Conservation (phyloP, 2,113 vertebrate species). For the Mesocricetus auratus region DNA sequence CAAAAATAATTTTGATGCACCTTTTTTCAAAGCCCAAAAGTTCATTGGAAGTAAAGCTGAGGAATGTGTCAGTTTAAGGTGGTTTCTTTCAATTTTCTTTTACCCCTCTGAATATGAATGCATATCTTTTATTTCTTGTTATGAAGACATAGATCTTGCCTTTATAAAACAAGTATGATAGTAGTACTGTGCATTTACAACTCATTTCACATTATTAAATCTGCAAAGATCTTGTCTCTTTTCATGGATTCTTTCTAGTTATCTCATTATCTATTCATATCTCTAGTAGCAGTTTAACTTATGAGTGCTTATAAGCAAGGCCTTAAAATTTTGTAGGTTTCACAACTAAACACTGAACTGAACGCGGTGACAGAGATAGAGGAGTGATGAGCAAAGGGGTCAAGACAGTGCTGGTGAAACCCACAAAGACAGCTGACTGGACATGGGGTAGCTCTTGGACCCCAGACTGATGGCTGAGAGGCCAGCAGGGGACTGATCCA, state of each 20-base stretch:
- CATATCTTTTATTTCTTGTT: constrained; percentile 13
- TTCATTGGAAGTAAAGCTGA: background rate
- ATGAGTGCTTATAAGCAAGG: background rate
- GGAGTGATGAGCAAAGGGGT: no score
- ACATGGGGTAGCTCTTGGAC: no score
- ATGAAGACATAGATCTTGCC: background rate
- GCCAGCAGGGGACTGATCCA: no score
- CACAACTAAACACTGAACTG: no score
- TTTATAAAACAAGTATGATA: background rate
- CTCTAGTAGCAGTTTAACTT: background rate
- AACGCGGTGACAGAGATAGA: no score
- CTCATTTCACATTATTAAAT: background rate
- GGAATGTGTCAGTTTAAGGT: background rate
- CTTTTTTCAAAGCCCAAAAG: constrained; percentile 42
- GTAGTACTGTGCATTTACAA: background rate
- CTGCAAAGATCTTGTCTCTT: background rate
- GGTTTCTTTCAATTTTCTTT: background rate
- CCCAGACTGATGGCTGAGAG: no score
- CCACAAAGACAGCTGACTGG: no score
- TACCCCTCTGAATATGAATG: background rate
- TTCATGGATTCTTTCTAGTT: background rate
- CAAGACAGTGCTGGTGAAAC: no score
- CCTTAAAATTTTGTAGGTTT: background rate
- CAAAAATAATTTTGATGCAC: constrained; percentile 23
- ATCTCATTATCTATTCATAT: background rate